These are phyloP conservation scores for Andricus grossulariae DNA, from an alignment of 1,140 invertebrate genomes.

Conservation along the genomic window DNA sequence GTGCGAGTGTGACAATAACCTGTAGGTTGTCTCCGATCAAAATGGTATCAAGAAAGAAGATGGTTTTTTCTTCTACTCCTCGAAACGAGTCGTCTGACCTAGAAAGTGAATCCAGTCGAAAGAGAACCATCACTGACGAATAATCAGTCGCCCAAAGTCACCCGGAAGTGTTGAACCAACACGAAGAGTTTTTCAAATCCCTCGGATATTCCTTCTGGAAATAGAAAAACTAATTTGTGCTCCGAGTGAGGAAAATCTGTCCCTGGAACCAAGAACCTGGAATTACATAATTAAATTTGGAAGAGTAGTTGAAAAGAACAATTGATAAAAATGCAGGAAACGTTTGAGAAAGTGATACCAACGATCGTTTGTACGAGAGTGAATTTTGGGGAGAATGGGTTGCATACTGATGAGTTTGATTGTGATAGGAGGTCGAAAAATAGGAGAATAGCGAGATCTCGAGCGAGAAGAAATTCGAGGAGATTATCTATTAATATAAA, in stretches of 20 bases:
- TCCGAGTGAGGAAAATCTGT: too few species aligned
- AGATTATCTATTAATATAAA: slow-evolving; percentile 57
- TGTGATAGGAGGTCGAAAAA: slow-evolving; percentile 59
- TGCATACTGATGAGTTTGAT: slow-evolving; percentile 49
- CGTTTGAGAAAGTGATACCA: slow-evolving; percentile 62
- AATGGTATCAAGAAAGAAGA: neutral
- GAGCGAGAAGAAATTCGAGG: slow-evolving; percentile 59
- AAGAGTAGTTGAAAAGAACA: neutral
- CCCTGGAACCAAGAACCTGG: too few species aligned
- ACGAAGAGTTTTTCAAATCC: too few species aligned
- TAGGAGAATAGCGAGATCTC: slow-evolving; percentile 55
- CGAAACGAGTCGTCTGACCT: neutral
- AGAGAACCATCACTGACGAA: neutral
- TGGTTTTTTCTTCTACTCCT: neutral
- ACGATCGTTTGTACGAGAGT: slow-evolving; percentile 65
- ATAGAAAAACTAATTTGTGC: too few species aligned
- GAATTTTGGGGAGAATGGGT: slow-evolving; percentile 59
- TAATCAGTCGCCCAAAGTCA: neutral
- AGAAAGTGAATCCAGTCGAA: neutral
- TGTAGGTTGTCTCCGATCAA: slow-evolving; percentile 26
- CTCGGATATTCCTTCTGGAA: too few species aligned
- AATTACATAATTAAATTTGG: neutral
- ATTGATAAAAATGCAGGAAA: slow-evolving; percentile 60
- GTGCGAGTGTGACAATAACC: slow-evolving; percentile 36
- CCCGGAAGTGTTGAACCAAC: too few species aligned